These are phyloP conservation scores for Sebastiscus tertius DNA, from an alignment of 2,797 vertebrate species.

Conservation along the genomic window DNA sequence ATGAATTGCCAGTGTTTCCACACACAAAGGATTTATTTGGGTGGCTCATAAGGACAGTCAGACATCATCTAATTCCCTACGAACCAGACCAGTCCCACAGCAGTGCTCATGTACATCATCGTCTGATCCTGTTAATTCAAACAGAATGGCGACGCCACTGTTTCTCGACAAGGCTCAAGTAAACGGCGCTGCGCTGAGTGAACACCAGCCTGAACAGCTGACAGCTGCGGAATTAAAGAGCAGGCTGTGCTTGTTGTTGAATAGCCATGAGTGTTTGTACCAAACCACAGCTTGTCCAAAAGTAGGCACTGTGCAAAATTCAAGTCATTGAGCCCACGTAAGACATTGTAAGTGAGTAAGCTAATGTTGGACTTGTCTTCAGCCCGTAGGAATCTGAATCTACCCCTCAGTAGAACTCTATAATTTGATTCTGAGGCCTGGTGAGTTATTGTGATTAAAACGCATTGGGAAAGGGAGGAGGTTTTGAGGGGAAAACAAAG, in stretches of 20 bases:
- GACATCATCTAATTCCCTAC: slow-evolving; percentile 15
- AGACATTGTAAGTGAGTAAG: not conserved
- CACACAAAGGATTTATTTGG: not conserved
- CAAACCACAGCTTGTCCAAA: not conserved
- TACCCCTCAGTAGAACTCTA: not conserved
- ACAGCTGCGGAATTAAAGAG: slow-evolving; percentile 30
- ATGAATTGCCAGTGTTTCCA: not conserved
- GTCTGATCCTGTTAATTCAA: slow-evolving; percentile 14
- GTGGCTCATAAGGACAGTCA: not conserved
- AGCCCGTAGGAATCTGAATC: not conserved
- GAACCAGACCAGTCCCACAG: slow-evolving; percentile 1
- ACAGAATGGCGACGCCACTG: not conserved
- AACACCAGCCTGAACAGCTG: slow-evolving; percentile 18
- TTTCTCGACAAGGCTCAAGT: not conserved
- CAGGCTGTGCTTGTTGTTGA: slow-evolving; percentile 18
- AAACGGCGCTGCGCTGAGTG: not conserved
- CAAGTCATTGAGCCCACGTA: not conserved
- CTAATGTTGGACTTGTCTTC: not conserved
- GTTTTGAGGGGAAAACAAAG: not conserved
- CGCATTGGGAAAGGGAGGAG: not conserved
- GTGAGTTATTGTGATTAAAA: not conserved
- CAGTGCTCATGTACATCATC: not conserved
- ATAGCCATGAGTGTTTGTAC: not conserved
- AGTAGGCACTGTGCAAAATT: not conserved
- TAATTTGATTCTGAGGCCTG: not conserved